Evolutionary conservation across 37 sponge, comb jelly and placozoan species (phyloP).

Genomic region (Tethya wilhelma): DNA sequence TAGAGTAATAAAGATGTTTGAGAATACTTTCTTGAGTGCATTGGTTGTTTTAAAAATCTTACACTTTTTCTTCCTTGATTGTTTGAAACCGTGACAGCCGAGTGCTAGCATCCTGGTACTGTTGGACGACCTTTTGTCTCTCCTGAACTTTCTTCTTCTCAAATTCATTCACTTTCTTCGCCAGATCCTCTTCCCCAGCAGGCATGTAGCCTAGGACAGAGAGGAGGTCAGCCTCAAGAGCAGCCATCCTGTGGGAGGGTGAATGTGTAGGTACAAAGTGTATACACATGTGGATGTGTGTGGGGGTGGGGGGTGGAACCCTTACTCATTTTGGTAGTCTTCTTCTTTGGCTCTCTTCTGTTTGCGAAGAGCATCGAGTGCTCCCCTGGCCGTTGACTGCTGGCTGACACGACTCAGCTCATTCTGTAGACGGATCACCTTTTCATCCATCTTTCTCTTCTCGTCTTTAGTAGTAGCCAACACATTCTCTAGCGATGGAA

Average conservation of each 20-base stretch:
- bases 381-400: slow-evolving; percentile 76
- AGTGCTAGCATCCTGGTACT: background rate
- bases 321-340: slow-evolving; percentile 24
- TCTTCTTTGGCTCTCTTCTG: slow-evolving; percentile 65
- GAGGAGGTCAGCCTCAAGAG: slow-evolving; percentile 47
- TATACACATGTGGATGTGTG: background rate
- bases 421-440: slow-evolving; percentile 43
- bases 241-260: slow-evolving; percentile 7
- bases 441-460: slow-evolving; percentile 47
- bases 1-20: too few relatives aligned
- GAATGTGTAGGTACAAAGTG: background rate
- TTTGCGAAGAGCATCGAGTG: slow-evolving; percentile 66
- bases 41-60: too few relatives aligned
- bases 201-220: slow-evolving; percentile 50
- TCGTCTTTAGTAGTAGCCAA: slow-evolving; percentile 11
- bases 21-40: too few relatives aligned
- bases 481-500: slow-evolving; percentile 49
- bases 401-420: slow-evolving; percentile 65
- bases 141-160: slow-evolving; percentile 16
- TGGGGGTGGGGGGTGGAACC: background rate
- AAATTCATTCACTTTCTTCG: slow-evolving; percentile 6
- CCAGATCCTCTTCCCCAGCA: slow-evolving; percentile 40
- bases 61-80: slow-evolving; percentile 53
- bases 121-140: background rate
- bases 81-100: slow-evolving; percentile 38